Percentiles rank a stretch among this genome's conserved stretches.
Evolutionary conservation across 2,797 vertebrate genomes (phyloP).

Genomic region (Petrocephalus sullivani): DNA sequence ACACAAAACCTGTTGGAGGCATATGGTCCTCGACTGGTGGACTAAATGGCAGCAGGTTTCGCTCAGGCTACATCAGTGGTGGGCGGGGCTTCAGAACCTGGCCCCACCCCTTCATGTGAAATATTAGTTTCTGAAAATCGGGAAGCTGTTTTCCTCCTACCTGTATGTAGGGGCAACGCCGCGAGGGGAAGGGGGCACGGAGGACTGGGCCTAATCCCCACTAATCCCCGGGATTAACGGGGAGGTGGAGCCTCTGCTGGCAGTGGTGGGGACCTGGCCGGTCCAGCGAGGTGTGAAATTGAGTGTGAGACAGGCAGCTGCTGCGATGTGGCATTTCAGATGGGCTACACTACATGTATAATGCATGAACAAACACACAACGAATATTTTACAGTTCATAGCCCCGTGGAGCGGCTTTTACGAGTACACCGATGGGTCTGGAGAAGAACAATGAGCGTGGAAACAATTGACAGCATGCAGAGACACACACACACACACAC

Average conservation of each 20-base stretch:
- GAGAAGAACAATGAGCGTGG: constrained; percentile 17
- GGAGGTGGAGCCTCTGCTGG: neutral
- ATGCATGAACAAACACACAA: constrained; percentile 46
- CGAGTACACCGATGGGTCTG: constrained; percentile 5
- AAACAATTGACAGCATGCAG: neutral
- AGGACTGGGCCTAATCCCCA: constrained; percentile 17
- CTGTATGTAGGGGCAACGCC: neutral
- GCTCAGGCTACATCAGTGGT: neutral
- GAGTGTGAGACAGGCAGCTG: constrained; percentile 55
- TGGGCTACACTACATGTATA: constrained; percentile 43
- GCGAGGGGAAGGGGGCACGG: neutral
- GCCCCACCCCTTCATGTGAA: neutral
- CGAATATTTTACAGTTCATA: constrained; percentile 27
- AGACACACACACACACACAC: neutral
- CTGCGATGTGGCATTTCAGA: constrained; percentile 34
- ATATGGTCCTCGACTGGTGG: neutral
- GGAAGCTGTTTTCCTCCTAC: neutral
- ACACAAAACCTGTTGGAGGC: neutral
- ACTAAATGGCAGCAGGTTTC: neutral
- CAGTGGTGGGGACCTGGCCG: constrained; percentile 29
- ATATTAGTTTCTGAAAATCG: neutral
- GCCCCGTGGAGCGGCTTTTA: constrained; percentile 28
- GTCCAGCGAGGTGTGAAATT: constrained; percentile 68
- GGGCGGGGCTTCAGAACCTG: neutral
- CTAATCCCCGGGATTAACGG: constrained; percentile 18